Base-by-base conservation (phyloP, 2,113 vertebrate genomes). In the Pseudopodoces humilis region DNA sequence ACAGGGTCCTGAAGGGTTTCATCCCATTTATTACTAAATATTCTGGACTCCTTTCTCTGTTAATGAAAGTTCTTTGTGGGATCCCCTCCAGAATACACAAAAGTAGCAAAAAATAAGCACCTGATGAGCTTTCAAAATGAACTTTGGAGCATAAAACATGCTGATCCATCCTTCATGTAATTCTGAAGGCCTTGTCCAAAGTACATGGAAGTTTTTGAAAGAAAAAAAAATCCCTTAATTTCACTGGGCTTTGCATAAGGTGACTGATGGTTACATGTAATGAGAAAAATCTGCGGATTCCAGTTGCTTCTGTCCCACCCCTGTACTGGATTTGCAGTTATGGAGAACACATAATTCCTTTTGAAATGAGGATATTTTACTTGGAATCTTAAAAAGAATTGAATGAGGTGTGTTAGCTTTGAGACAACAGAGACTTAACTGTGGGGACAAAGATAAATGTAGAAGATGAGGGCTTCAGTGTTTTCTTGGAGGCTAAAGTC, bases 171-270 rank as follows among this genome's bases (percentile, higher is more conserved):
- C 47, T 94, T 71, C 31, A 9, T 64, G 6, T 83, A 69, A 71
- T 88, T 78, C 77, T 88, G 69, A 96, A 86, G 72, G 83, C 71
- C 72, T 93, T 92, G 47, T 94, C 63, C 43, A 74, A 86, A 88
- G 35, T n/a, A 67, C 14, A 5, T 53, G 19, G 23, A 88, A 82
- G 41, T 49, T 78, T 47, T 33, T 63, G 49, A 55, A 44, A 86
- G 19, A 37, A 55, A 70, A 76, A 50, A 31, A 22, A 30, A 86
- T 71, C 30, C 21, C 43, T 75, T 71, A 19, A 62, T 84, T 90
- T 76, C 53, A 27, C 3, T 14, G 50, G 33, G 35, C 30, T 83
- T 90, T 94, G 20, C 39, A 27, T 91, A 35, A 67, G 24, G 39
- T 62, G 7, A 55, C 11, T 65, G 63, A 43, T 43, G 15, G 18